Evolutionary conservation across 2,797 vertebrate species (phyloP).

Genomic region (Mustela erminea): DNA sequence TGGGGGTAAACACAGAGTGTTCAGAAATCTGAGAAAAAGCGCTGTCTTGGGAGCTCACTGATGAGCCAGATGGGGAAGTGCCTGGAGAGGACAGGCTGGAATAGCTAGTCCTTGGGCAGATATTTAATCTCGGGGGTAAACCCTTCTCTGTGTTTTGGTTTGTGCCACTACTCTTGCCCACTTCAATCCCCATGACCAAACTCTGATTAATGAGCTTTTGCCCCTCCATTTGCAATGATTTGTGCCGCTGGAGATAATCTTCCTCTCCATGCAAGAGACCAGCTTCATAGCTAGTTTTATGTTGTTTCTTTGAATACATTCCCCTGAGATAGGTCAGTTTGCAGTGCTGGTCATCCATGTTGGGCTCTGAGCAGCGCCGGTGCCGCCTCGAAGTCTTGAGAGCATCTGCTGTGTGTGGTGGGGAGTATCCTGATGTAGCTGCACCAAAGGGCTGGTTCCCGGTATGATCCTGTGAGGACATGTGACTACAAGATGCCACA

Average conservation of each 20-base stretch:
- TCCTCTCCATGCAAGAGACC: slow-evolving; percentile 85
- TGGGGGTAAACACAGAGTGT: slow-evolving; percentile 89
- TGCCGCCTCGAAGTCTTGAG: slow-evolving; percentile 88
- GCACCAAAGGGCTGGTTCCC: slow-evolving; percentile 70
- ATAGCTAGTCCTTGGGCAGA: slow-evolving; percentile 90
- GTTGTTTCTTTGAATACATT: slow-evolving; percentile 77
- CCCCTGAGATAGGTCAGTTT: slow-evolving; percentile 66
- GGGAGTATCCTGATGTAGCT: slow-evolving; percentile 78
- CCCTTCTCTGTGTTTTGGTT: slow-evolving; percentile 84
- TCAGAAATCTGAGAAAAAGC: slow-evolving; percentile 97
- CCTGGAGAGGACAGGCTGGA: slow-evolving; percentile 95
- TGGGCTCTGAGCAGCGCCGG: slow-evolving; percentile 94
- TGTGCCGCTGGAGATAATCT: slow-evolving; percentile 87
- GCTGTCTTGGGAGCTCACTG: slow-evolving; percentile 95
- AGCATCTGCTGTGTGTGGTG: slow-evolving; percentile 68
- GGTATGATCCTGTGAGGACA: slow-evolving; percentile 76
- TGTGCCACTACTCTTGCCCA: slow-evolving; percentile 79
- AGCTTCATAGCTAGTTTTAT: slow-evolving; percentile 93
- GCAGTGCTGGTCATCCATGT: slow-evolving; percentile 85
- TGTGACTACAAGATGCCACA: slow-evolving; percentile 77
- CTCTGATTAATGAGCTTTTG: slow-evolving; percentile 89
- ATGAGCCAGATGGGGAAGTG: slow-evolving; percentile 94
- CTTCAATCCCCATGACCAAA: slow-evolving; percentile 85
- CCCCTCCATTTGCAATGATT: slow-evolving; percentile 88
- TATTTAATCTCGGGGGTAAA: slow-evolving; percentile 89